These are phyloP conservation scores for Marmota flaviventris DNA, from an alignment of 2,113 vertebrate species.

Conservation along the genomic window DNA sequence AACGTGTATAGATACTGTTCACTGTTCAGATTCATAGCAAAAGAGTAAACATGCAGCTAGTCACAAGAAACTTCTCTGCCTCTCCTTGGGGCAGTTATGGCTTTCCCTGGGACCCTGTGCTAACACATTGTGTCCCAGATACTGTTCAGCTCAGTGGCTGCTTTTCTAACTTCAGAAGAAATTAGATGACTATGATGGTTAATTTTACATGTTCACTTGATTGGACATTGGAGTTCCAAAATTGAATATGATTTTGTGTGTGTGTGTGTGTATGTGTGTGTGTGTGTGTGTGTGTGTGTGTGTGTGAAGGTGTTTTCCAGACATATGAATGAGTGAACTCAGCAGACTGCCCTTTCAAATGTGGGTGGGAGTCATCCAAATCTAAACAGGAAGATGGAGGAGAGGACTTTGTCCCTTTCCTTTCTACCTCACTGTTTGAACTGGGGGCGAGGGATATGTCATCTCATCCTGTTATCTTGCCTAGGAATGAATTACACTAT, in stretches of 20 bases:
- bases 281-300: background rate
- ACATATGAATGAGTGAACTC: background rate
- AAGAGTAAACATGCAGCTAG: background rate
- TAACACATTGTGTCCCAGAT: background rate
- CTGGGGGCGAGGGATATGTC: too few species aligned
- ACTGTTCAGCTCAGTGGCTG: background rate
- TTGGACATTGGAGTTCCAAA: background rate
- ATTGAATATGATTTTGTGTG: background rate
- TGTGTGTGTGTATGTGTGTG: background rate
- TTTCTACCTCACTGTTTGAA: background rate
- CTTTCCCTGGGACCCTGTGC: background rate
- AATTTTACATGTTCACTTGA: background rate
- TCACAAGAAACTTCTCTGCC: background rate
- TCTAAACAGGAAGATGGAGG: background rate
- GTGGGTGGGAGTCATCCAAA: background rate
- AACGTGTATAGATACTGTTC: background rate
- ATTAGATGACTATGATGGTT: background rate
- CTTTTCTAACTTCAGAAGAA: background rate
- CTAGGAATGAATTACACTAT: background rate
- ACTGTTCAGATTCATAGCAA: background rate
- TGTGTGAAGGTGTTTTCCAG: background rate
- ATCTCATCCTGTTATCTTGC: background rate
- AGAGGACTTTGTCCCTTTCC: too few species aligned
- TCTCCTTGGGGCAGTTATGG: background rate
- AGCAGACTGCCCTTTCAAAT: background rate